Base-by-base conservation (phyloP, 2,797 vertebrate genomes). In the Ara ararauna region DNA sequence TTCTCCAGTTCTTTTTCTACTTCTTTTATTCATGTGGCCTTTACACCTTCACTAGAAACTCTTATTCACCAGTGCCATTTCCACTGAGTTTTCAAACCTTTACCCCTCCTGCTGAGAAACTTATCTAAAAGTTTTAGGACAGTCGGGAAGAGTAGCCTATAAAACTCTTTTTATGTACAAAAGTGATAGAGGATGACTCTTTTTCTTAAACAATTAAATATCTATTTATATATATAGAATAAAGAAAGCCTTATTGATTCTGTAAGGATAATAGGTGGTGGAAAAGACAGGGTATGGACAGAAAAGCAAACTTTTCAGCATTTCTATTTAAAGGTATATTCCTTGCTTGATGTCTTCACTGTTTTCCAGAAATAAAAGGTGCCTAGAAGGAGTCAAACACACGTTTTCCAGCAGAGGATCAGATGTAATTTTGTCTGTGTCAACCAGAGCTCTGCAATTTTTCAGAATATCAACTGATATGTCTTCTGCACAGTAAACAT, bases 21-120 rank as follows among this genome's bases (percentile, higher is more conserved):
- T 96, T 91, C 88, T 96, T 97, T 97, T 96, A 96, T 96, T 95
- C 78, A 78, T 62, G n/a, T 47, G 80, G 62, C 72, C 76, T 94
- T 97, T 94, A 95, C 56, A 71, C 70, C 90, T 96, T 94, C 87
- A 78, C 83, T 96, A 78, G 76, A 86, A 96, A 93, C 91, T 91
- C 51, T 30, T 93, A 71, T 92, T 95, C 9, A 19, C 61, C 65
- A 58, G 51, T 92, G 76, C 75, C 45, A 45, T 58, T 94, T 95
- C 84, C 67, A 92, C 76, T 40, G 89, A 95, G 26, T 95, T 96
- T 97, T 95, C 78, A 96, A 78, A 91, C 29, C 16, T 89, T 83
- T 84, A 44, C 11, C 89, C 34, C 29, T 74, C 32, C 64, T 92
- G 60, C 65, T 85, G 83, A 89, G 76, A 96, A 97, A 78, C 34